These are phyloP conservation scores for Neoarius graeffei DNA, from an alignment of 2,113 vertebrate genomes.

Conservation along the genomic window DNA sequence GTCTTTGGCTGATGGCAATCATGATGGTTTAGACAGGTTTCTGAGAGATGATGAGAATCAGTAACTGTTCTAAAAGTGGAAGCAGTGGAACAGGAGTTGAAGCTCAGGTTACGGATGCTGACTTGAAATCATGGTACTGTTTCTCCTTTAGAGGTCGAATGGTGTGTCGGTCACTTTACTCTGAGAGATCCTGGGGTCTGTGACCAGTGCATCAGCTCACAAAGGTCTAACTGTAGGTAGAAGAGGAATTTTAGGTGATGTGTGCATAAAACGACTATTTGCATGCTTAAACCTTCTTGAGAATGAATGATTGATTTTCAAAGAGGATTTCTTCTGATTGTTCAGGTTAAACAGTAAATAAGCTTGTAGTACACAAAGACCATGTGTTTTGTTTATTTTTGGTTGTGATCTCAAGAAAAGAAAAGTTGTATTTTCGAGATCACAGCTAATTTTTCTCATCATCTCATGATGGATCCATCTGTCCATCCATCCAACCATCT, in stretches of 20 bases:
- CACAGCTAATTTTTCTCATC: too few species aligned
- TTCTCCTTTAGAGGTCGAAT: background rate
- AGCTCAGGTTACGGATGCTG: background rate
- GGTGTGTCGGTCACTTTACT: background rate
- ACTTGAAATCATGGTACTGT: background rate
- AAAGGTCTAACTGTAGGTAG: background rate
- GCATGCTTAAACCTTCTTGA: background rate
- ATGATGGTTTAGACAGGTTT: background rate
- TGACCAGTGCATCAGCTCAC: background rate
- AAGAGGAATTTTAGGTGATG: background rate
- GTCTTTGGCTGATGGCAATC: background rate
- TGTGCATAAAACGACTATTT: background rate
- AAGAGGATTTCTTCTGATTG: background rate
- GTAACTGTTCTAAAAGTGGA: background rate
- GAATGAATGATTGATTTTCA: background rate
- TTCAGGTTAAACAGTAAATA: background rate
- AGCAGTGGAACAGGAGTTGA: too few species aligned
- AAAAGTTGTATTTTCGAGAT: background rate
- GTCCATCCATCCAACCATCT: too few species aligned
- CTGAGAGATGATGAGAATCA: background rate
- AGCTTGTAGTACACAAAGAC: background rate
- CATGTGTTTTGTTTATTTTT: background rate
- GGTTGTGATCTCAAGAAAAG: background rate
- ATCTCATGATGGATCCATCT: background rate
- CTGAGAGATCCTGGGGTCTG: background rate